Percentiles rank a stretch among this genome's conserved stretches.
These are phyloP conservation scores for Polypterus senegalus DNA, from an alignment of 2,113 vertebrate genomes.

Conservation along the genomic window DNA sequence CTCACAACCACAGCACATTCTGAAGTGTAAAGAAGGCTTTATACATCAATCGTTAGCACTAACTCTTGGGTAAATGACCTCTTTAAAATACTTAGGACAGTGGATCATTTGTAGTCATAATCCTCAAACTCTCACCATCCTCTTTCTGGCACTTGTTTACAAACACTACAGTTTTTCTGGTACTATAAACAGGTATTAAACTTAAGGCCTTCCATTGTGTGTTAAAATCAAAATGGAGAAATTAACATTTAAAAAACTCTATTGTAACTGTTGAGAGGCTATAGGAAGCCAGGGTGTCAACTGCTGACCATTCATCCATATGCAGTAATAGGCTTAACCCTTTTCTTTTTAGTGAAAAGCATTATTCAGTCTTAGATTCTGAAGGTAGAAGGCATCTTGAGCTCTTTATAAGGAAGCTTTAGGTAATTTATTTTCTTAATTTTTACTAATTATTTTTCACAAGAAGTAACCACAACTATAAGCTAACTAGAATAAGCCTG, in stretches of 20 bases:
- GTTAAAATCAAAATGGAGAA: slow-evolving; percentile 10
- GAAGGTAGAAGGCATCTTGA: too few relatives aligned
- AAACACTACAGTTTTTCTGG: not conserved
- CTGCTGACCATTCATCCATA: slow-evolving; percentile 12
- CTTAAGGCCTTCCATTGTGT: slow-evolving; percentile 9
- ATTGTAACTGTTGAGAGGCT: slow-evolving; percentile 18
- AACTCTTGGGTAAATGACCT: not conserved
- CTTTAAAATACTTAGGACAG: not conserved
- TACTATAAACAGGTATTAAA: slow-evolving; percentile 4
- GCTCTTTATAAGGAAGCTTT: too few relatives aligned
- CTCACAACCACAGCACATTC: too few relatives aligned
- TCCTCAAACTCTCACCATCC: slow-evolving; percentile 9
- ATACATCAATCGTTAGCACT: too few relatives aligned
- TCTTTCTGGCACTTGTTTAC: slow-evolving; percentile 10
- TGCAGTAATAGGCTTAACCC: slow-evolving; percentile 25
- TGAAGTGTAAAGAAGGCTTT: too few relatives aligned
- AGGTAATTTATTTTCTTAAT: too few relatives aligned
- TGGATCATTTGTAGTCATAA: not conserved
- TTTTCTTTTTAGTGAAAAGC: slow-evolving; percentile 10
- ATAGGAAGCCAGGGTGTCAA: slow-evolving; percentile 19
- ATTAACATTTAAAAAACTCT: slow-evolving; percentile 32
- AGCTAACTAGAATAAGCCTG: too few relatives aligned
- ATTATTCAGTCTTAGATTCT: too few relatives aligned
- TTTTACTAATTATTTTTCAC: too few relatives aligned
- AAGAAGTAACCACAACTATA: too few relatives aligned